Conservation (phyloP, 2,888 invertebrate species). For the Cheilosia vulpina region DNA sequence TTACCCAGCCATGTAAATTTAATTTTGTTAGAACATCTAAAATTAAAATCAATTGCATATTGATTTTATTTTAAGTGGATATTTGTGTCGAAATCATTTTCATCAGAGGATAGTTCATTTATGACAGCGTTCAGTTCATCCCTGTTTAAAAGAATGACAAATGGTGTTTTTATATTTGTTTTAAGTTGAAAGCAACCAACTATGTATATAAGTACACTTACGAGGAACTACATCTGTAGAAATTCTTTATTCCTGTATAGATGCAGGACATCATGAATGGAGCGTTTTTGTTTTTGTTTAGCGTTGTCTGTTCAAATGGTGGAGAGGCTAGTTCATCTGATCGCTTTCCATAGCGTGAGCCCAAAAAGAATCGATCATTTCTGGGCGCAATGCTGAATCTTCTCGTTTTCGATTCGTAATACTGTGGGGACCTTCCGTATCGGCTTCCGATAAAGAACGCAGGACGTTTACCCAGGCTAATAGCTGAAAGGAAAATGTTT, state of each 20-base stretch:
- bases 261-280: constrained; percentile 82
- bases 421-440: constrained; percentile 82
- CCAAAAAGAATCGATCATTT: constrained; percentile 83
- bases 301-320: constrained; percentile 77
- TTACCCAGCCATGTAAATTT: constrained; percentile 74
- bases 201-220: constrained; percentile 80
- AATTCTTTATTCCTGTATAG: constrained; percentile 84
- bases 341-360: constrained; percentile 83
- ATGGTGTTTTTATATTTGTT: constrained; percentile 1
- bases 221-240: constrained; percentile 85
- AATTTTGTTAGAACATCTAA: constrained; percentile 54
- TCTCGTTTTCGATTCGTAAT: constrained; percentile 80
- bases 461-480: constrained; percentile 80
- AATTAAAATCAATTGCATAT: constrained; percentile 15
- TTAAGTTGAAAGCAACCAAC: not conserved
- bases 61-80: not conserved
- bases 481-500: constrained; percentile 54
- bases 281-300: constrained; percentile 77
- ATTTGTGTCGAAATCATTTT: constrained; percentile 73
- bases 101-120: constrained; percentile 76
- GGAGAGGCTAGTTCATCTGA: constrained; percentile 78
- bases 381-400: constrained; percentile 82
- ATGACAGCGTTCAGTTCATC: constrained; percentile 78
- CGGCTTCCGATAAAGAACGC: constrained; percentile 84
- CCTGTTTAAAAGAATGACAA: constrained; percentile 71